Percentiles rank a stretch among this genome's conserved stretches.
Evolutionary conservation across 2,797 vertebrate genomes (phyloP).

Genomic region (Rhinophrynus dorsalis): DNA sequence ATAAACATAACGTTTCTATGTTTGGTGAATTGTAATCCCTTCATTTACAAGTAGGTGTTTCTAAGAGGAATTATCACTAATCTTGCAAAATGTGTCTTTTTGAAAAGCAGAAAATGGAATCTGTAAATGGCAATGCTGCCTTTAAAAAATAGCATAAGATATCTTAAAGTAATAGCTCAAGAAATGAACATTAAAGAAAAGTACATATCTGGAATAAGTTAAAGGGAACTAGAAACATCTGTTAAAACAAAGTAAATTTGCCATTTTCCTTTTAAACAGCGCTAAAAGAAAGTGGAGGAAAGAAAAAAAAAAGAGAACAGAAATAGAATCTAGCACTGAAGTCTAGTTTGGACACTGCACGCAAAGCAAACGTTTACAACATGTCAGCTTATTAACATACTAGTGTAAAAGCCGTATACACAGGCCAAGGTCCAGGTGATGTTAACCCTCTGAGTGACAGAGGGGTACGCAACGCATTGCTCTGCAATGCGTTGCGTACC

Average conservation of each 20-base stretch:
- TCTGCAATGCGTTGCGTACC: no score
- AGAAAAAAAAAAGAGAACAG: constrained; percentile 16
- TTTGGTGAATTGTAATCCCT: constrained; percentile 32
- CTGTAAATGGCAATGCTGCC: constrained; percentile 11
- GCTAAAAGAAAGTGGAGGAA: constrained; percentile 31
- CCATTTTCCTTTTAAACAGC: constrained; percentile 37
- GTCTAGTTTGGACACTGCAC: constrained; percentile 11
- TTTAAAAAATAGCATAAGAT: constrained; percentile 33
- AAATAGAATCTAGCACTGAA: constrained; percentile 34
- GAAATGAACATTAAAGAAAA: constrained; percentile 38
- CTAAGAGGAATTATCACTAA: constrained; percentile 10
- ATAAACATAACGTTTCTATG: no score
- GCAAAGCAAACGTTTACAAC: constrained; percentile 19
- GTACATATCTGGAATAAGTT: constrained; percentile 44
- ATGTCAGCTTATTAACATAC: background rate
- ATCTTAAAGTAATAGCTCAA: constrained; percentile 39
- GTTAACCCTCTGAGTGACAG: no score
- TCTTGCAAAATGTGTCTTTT: background rate
- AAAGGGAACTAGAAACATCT: constrained; percentile 47
- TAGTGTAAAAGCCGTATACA: no score
- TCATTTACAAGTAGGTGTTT: constrained; percentile 12
- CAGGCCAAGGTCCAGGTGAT: no score
- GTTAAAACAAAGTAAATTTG: constrained; percentile 45
- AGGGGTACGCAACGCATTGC: no score
- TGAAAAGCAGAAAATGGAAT: constrained; percentile 11